phyloP scores from a whole-genome alignment of 1,140 invertebrate genomes.

The Bilobella aurantiaca region DNA sequence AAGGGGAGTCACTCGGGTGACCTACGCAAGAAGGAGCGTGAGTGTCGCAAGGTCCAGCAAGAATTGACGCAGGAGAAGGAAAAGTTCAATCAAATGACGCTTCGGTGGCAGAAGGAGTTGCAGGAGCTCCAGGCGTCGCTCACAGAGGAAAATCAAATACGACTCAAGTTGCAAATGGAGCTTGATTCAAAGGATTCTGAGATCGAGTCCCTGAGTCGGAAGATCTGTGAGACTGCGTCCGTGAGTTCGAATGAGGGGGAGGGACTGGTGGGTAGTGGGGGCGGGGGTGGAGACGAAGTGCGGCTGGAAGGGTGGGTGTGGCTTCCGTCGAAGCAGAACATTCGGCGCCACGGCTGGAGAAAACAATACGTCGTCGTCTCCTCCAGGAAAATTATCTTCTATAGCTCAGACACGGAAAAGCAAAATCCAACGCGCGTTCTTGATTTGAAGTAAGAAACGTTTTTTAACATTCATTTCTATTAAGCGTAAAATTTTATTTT shows the following conservation, averaged over 20 bases:
- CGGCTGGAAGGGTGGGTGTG: slow-evolving; percentile 85
- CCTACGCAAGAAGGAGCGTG: slow-evolving; percentile 83
- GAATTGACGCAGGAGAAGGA: slow-evolving; percentile 77
- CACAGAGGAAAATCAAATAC: slow-evolving; percentile 56
- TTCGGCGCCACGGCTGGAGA: slow-evolving; percentile 88
- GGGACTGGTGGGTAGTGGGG: slow-evolving; percentile 12
- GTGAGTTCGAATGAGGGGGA: slow-evolving; percentile 33
- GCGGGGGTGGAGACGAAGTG: slow-evolving; percentile 11
- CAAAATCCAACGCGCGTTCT: slow-evolving; percentile 88
- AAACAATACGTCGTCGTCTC: slow-evolving; percentile 95
- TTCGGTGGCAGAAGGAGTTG: slow-evolving; percentile 67
- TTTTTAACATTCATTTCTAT: background rate
- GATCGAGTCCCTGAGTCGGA: slow-evolving; percentile 80
- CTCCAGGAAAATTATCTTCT: slow-evolving; percentile 94
- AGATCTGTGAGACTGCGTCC: slow-evolving; percentile 49
- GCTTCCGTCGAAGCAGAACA: slow-evolving; percentile 90
- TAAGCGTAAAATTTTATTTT: too few relatives aligned
- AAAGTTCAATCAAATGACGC: slow-evolving; percentile 76
- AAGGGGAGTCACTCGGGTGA: slow-evolving; percentile 49
- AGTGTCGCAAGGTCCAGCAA: slow-evolving; percentile 86
- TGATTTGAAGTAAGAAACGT: slow-evolving; percentile 68
- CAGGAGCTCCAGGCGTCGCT: slow-evolving; percentile 67
- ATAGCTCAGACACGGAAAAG: slow-evolving; percentile 88
- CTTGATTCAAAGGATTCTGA: slow-evolving; percentile 90
- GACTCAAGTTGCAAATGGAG: slow-evolving; percentile 82